Conservation (phyloP, 2,797 vertebrate species). For the Ciconia nigra region DNA sequence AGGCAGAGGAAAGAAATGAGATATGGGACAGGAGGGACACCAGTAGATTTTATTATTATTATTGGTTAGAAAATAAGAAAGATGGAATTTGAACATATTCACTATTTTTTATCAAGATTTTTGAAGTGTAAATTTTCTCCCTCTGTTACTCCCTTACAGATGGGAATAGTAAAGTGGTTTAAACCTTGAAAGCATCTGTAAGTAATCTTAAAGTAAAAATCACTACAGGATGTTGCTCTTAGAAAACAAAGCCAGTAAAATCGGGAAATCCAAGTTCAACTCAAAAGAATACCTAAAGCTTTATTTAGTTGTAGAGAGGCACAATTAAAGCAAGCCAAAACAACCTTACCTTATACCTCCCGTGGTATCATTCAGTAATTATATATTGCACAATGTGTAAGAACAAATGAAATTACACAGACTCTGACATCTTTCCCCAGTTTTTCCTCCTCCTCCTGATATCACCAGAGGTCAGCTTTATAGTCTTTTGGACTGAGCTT, state of each 20-base stretch:
- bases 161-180: neutral
- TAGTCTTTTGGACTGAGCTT: neutral
- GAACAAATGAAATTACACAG: neutral
- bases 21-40: neutral
- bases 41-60: slow-evolving; percentile 7
- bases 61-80: neutral
- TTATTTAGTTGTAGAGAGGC: neutral
- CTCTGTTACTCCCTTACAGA: neutral
- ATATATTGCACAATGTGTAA: neutral
- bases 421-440: neutral
- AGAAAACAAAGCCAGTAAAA: neutral
- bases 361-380: neutral
- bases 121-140: neutral
- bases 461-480: neutral
- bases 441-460: neutral
- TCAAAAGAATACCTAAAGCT: neutral
- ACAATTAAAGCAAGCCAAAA: neutral
- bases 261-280: neutral
- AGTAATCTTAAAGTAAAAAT: slow-evolving; percentile 1
- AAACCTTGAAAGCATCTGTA: neutral
- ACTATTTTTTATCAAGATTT: neutral
- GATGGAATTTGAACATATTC: neutral
- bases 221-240: neutral
- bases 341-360: neutral
- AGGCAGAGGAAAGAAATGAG: neutral